A percentile compares a stretch with the other conserved stretches of the same genome.
These are phyloP conservation scores for Dromococcyx pavoninus DNA, from an alignment of 2,797 vertebrate genomes.

Conservation along the genomic window DNA sequence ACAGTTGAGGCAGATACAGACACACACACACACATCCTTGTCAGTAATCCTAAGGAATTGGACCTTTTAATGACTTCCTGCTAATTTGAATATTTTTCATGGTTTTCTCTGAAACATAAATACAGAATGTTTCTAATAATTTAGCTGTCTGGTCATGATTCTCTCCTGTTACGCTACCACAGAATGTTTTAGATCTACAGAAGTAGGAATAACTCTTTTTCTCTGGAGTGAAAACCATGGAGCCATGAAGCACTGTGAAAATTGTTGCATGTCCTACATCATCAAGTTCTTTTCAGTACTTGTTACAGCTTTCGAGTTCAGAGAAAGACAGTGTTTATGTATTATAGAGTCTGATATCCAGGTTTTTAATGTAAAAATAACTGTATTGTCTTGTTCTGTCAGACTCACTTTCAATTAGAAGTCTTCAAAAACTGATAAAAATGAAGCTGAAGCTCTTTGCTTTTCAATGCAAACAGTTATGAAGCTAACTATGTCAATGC, in stretches of 20 bases:
- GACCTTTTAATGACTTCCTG: neutral
- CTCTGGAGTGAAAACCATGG: neutral
- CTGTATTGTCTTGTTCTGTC: neutral
- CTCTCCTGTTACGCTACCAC: neutral
- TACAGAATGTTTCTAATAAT: neutral
- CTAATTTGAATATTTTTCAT: neutral
- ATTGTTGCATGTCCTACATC: neutral
- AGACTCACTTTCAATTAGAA: neutral
- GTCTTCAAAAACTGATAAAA: neutral
- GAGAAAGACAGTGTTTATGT: neutral
- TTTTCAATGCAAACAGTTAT: neutral
- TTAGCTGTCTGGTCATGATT: neutral
- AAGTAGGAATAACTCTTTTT: neutral
- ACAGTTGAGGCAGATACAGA: neutral
- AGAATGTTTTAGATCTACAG: neutral
- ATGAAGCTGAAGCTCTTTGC: neutral
- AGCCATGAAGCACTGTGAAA: neutral
- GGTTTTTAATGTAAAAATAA: neutral
- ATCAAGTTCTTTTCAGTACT: neutral
- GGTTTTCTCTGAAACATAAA: neutral
- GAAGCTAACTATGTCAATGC: neutral
- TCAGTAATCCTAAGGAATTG: neutral
- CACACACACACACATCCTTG: accelerated
- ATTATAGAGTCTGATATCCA: neutral
- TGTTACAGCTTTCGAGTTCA: neutral